A percentile compares a stretch with the other conserved stretches of the same genome.
phyloP scores from a whole-genome alignment of 1,140 invertebrate genomes.

The Drosophila triauraria region DNA sequence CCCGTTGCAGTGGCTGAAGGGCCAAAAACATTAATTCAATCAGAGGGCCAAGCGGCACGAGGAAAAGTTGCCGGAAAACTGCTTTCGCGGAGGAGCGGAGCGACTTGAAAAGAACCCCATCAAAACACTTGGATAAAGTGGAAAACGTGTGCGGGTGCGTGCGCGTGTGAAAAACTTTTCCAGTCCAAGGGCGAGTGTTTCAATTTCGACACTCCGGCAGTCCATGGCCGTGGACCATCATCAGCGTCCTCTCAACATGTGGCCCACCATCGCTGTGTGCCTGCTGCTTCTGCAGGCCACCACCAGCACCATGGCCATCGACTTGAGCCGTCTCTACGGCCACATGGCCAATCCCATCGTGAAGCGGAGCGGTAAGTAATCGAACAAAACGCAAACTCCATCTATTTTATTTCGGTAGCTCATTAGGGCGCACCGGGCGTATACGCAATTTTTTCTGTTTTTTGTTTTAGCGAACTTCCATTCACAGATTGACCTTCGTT shows the following conservation, averaged over 20 bases:
- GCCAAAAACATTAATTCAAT: constrained; percentile 71
- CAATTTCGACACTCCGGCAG: constrained; percentile 50
- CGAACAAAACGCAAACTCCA: constrained; percentile 22
- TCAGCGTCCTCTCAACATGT: constrained; percentile 58
- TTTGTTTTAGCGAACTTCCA: background rate
- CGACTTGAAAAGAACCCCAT: constrained; percentile 47
- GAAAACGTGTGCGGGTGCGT: constrained; percentile 63
- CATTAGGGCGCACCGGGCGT: constrained; percentile 31
- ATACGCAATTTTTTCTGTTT: constrained; percentile 13
- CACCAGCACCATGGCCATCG: constrained; percentile 76
- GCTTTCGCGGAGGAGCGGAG: constrained; percentile 14
- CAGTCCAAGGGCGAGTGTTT: constrained; percentile 45
- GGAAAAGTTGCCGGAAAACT: constrained; percentile 35
- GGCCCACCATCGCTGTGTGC: constrained; percentile 68
- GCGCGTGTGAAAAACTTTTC: constrained; percentile 60
- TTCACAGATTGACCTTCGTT: constrained; percentile 25
- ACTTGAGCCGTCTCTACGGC: constrained; percentile 84
- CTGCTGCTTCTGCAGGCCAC: constrained; percentile 62
- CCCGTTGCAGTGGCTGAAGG: constrained; percentile 47
- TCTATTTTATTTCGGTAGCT: constrained; percentile 28
- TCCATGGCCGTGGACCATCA: constrained; percentile 61
- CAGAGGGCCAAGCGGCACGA: constrained; percentile 31
- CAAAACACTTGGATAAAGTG: constrained; percentile 74
- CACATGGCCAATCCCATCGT: constrained; percentile 79
- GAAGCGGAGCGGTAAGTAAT: constrained; percentile 81